Base-by-base conservation (phyloP, 2,113 vertebrate species). In the Pleuronectes platessa region DNA sequence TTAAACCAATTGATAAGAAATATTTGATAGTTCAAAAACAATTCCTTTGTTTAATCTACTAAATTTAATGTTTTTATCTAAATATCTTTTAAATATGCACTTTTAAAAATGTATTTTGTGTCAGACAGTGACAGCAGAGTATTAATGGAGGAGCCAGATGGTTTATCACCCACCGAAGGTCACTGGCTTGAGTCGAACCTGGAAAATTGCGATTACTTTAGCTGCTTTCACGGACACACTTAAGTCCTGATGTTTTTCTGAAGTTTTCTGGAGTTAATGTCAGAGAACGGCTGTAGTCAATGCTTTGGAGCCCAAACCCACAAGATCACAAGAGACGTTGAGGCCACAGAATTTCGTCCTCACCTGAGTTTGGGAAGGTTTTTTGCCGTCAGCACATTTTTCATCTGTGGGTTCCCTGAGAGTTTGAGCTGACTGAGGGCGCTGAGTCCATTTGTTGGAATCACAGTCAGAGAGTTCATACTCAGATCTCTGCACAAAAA, bases 391-490 rank as follows among this genome's bases (percentile, higher is more conserved):
- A 99, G 91, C 24, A 95, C 93, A 76, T 94, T 96, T 79, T 96
- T 98, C 92, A 99, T 78, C 61, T 96, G 91, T 3, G 93, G 90
- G 88, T 99, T 99, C 64, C 97, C 97, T 15, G 95, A 93, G 68
- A 99, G 95, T 80, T 99, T 99, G 63, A 99, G 93, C 26, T 99
- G 98, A 88, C 95, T 97, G 71, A 99, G 89, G 8, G 94, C 85
- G 68, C 81, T 93, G 71, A 99, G 87, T 82, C 98, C 97, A 82
- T 93, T 92, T 0, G 94, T 94, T 58, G 97, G 95, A 85, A 98
- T 81, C 49, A 93, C 93, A 82, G 90, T 90, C 78, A 99, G 92
- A 26, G 95, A 94, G 73, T 99, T 99, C 90, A 95, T 95, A 90
- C 97, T 98, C 55, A 99, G 77, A 85, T 99, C 98, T 91, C 98